Evolutionary conservation across 2,113 vertebrate genomes (phyloP), one percentile per base, ranked within the genome.

Genomic region (Ardeotis arabs): DNA sequence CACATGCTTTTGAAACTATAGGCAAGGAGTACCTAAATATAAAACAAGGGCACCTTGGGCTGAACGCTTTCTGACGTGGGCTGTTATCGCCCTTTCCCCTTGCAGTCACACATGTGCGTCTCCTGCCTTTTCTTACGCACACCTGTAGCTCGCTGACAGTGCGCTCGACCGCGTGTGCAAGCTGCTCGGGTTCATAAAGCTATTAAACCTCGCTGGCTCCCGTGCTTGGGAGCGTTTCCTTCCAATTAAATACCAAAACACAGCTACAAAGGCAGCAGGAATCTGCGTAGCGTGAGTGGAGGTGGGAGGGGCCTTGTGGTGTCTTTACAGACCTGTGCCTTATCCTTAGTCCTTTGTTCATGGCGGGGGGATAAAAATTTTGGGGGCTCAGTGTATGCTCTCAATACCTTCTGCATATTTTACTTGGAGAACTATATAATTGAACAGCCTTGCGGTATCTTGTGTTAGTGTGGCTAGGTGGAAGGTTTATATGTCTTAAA

Each of bases 41-140:
- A 96, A 97, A 96, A 53, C 93, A 96, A 95, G 97, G 96, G 82
- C 97, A 96, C 96, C 93, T 97, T 97, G 96, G 63, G 3, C 62
- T 45, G 82, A 66, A 76, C 2, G 59, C 23, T 53, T 62, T 20
- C 76, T 64, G 69, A n/a, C 52, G n/a, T 0, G 5, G 66, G 78
- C 41, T 68, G 73, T 84, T 96, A 73, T 90, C 9, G 0, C 64
- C 64, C 83, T 73, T 85, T 59, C 27, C 87, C 47, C 74, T 87
- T 21, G 47, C 56, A 16, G 76, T 58, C 64, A 20, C 22, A 25
- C 53, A 45, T 63, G 75, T 56, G 75, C n/a, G 76, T 68, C 53
- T 86, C 45, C 73, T 97, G 63, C 44, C 74, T 95, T 95, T 84
- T 47, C 96, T 94, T 87, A 35, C 6, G 14, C 14, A 41, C 73